Evolutionary conservation across 2,797 vertebrate genomes (phyloP).

Genomic region (Lerista edwardsae): DNA sequence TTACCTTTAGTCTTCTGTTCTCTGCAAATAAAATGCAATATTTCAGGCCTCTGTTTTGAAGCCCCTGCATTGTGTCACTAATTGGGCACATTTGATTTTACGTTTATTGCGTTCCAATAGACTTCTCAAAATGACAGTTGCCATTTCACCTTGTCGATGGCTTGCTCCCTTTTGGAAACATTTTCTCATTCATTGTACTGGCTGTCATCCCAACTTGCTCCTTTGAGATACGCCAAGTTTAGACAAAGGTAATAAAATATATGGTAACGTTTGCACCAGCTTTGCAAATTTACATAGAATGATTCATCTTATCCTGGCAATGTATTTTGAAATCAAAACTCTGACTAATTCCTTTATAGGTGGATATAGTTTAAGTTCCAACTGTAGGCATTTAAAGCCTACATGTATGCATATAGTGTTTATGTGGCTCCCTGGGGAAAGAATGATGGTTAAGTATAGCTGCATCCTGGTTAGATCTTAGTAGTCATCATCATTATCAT

Average conservation of each 20-base stretch:
- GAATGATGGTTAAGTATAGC: too few relatives aligned
- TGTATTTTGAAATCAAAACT: constrained; percentile 37
- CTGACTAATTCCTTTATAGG: constrained; percentile 31
- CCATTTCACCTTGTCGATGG: neutral
- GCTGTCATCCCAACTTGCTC: neutral
- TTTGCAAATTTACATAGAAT: constrained; percentile 16
- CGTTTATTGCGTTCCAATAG: neutral
- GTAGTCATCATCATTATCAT: too few relatives aligned
- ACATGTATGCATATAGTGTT: too few relatives aligned
- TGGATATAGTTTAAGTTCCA: neutral
- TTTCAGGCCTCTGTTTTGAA: neutral
- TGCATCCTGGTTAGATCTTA: too few relatives aligned
- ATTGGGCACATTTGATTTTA: neutral
- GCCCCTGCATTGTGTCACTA: neutral
- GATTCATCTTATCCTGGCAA: neutral
- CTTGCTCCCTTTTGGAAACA: neutral
- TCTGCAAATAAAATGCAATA: neutral
- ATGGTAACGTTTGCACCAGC: constrained; percentile 4
- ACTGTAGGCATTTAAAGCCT: neutral
- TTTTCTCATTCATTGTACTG: neutral
- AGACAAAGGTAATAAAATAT: constrained; percentile 26
- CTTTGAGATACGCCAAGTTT: neutral
- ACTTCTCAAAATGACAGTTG: neutral
- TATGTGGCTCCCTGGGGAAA: too few relatives aligned
- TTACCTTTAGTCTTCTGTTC: neutral